A percentile compares a stretch with the other conserved stretches of the same genome.
phyloP scores from a whole-genome alignment of 2,797 vertebrate genomes.

The Pipistrellus kuhlii region DNA sequence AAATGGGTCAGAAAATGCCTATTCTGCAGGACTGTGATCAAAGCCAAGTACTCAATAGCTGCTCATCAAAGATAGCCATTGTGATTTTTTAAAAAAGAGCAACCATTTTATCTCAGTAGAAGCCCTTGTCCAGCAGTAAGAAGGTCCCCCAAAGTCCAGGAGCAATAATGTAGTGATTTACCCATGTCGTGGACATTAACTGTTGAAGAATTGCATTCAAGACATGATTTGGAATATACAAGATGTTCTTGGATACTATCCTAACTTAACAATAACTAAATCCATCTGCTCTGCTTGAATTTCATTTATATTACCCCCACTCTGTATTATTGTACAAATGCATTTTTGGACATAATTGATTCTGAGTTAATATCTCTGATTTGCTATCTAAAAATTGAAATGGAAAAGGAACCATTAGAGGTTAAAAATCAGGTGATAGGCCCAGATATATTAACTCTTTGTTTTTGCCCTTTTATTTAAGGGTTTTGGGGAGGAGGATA shows the following conservation, averaged over 20 bases:
- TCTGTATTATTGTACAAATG: constrained; percentile 71
- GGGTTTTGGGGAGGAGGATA: neutral
- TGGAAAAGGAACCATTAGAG: neutral
- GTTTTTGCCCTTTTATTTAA: neutral
- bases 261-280: constrained; percentile 84
- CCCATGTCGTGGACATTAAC: constrained; percentile 72
- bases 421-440: neutral
- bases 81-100: neutral
- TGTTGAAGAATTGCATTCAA: constrained; percentile 74
- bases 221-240: constrained; percentile 82
- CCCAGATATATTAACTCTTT: neutral
- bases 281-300: constrained; percentile 85
- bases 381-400: constrained; percentile 45
- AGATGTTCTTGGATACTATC: constrained; percentile 86
- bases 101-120: neutral
- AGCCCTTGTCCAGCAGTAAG: neutral
- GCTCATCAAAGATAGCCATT: neutral
- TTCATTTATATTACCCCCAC: constrained; percentile 78
- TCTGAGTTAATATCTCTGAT: constrained; percentile 53
- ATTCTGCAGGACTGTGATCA: neutral
- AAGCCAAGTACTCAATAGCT: neutral
- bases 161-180: neutral
- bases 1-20: neutral
- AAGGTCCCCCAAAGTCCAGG: neutral
- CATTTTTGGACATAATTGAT: constrained; percentile 76